phyloP scores from a whole-genome alignment of 2,797 vertebrate species.

The Helarctos malayanus region DNA sequence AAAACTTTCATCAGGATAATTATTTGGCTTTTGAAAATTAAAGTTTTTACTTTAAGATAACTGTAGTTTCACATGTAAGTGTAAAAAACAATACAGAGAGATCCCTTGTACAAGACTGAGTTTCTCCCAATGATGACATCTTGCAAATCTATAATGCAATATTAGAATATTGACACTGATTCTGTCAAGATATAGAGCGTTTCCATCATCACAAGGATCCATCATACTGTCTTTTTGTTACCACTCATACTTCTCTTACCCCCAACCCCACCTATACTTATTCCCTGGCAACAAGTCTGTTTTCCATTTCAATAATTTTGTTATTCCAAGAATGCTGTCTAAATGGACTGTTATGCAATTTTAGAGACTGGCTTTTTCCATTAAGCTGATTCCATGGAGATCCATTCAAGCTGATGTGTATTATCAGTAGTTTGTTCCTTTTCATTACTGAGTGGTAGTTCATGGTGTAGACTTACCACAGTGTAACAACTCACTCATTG shows the following conservation, averaged over 20 bases:
- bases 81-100: not conserved
- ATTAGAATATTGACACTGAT: not conserved
- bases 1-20: not conserved
- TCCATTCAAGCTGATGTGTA: not conserved
- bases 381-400: not conserved
- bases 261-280: not conserved
- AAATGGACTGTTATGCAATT: not conserved
- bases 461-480: not conserved
- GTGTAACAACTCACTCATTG: not conserved
- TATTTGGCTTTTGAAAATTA: not conserved
- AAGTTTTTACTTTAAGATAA: not conserved
- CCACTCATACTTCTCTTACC: not conserved
- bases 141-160: not conserved
- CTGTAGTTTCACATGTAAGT: not conserved
- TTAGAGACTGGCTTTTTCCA: not conserved
- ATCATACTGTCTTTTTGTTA: not conserved
- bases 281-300: not conserved
- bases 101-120: not conserved
- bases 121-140: not conserved
- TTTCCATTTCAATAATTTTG: not conserved
- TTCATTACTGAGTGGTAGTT: not conserved
- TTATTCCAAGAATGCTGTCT: not conserved
- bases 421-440: not conserved
- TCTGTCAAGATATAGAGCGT: not conserved
- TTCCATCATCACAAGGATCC: not conserved